Evolutionary conservation across 2,113 vertebrate genomes (phyloP).

Genomic region (Cairina moschata): DNA sequence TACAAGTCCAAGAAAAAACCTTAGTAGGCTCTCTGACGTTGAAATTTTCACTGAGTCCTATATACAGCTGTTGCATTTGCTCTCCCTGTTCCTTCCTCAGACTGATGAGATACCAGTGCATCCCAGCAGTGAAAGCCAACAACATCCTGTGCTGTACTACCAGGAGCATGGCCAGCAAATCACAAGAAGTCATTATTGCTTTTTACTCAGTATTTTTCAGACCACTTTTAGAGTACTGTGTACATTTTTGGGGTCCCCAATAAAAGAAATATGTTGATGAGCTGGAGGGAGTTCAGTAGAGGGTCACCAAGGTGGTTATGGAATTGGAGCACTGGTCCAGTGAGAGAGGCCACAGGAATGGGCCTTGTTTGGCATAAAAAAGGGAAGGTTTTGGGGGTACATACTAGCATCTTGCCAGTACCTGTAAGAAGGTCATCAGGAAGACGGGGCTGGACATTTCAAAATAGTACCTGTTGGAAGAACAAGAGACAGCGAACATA

Average conservation of each 20-base stretch:
- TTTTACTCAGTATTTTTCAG: background rate
- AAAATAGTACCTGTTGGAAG: background rate
- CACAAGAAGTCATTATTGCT: background rate
- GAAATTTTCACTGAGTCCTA: background rate
- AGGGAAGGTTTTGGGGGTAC: background rate
- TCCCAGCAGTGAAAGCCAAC: background rate
- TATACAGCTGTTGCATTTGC: background rate
- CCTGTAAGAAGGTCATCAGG: background rate
- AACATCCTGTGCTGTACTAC: background rate
- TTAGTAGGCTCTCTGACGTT: background rate
- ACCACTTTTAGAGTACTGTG: background rate
- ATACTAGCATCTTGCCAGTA: background rate
- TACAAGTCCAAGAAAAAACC: background rate
- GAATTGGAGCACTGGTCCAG: background rate
- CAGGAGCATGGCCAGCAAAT: background rate
- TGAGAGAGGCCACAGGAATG: background rate
- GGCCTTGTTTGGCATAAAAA: background rate
- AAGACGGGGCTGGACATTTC: background rate
- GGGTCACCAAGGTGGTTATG: background rate
- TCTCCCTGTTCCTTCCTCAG: background rate
- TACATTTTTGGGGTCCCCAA: background rate
- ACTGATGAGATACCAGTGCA: rapidly evolving
- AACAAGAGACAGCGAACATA: background rate
- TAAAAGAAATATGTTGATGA: background rate
- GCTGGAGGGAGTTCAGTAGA: background rate